Conservation (phyloP, 2,888 invertebrate genomes). For the Teleogryllus oceanicus region DNA sequence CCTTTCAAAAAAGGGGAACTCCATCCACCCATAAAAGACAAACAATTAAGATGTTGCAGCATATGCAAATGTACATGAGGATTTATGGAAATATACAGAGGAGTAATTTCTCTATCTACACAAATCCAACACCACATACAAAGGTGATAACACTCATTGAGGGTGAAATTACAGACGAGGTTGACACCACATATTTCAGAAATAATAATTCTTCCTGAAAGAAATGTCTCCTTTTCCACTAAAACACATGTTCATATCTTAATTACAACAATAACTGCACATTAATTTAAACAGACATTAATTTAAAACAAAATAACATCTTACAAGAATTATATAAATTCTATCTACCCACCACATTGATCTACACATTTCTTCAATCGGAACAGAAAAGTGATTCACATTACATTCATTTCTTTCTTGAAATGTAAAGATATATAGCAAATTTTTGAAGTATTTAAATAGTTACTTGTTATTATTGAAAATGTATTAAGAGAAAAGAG, state of each 20-base stretch:
- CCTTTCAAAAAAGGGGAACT: not conserved
- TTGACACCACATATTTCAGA: not conserved
- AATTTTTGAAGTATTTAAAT: too few species aligned
- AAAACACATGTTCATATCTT: not conserved
- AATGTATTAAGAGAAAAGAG: too few species aligned
- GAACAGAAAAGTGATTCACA: too few species aligned
- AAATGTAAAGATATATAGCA: too few species aligned
- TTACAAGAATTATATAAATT: too few species aligned
- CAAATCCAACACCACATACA: not conserved
- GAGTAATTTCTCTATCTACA: not conserved
- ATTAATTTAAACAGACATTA: too few species aligned
- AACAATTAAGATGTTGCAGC: not conserved
- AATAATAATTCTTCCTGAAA: not conserved
- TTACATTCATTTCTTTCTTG: too few species aligned
- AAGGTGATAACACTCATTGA: not conserved
- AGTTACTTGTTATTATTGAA: too few species aligned
- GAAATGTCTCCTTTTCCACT: not conserved
- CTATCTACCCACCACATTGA: too few species aligned
- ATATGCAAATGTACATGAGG: not conserved
- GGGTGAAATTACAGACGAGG: not conserved
- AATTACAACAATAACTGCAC: not conserved
- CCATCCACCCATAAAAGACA: conserved; percentile 3
- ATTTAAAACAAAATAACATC: too few species aligned
- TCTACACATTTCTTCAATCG: too few species aligned
- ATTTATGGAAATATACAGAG: not conserved